phyloP scores from a whole-genome alignment of 2,797 vertebrate genomes.

The Galaxias olidus region DNA sequence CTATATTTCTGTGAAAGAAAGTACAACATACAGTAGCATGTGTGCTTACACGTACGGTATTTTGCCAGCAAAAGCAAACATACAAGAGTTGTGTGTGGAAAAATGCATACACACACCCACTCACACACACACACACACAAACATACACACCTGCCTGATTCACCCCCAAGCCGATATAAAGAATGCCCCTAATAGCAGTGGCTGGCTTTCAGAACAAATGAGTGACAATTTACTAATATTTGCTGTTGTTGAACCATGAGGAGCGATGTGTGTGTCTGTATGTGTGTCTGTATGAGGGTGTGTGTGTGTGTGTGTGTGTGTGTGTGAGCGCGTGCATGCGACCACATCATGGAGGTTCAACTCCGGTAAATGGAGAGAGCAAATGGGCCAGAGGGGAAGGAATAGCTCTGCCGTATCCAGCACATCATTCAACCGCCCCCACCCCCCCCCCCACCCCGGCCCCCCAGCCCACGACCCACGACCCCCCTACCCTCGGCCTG shows the following conservation, averaged over 20 bases:
- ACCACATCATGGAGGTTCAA: constrained; percentile 46
- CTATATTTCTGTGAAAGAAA: no score
- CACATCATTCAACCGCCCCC: constrained; percentile 27
- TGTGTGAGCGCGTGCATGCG: no score
- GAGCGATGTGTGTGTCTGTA: no score
- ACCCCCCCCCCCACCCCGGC: constrained; percentile 1
- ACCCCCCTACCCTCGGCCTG: constrained; percentile 15
- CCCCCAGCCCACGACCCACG: constrained; percentile 23
- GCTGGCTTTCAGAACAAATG: constrained; percentile 58
- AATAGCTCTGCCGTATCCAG: constrained; percentile 42
- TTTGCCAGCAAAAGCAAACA: constrained; percentile 11
- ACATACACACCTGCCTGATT: constrained; percentile 24
- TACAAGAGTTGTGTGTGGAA: not conserved
- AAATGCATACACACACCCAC: not conserved
- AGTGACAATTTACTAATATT: constrained; percentile 51
- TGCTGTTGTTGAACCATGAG: constrained; percentile 35
- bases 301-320: no score
- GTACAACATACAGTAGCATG: no score
- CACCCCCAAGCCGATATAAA: constrained; percentile 49
- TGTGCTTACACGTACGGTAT: not conserved
- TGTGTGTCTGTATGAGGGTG: no score
- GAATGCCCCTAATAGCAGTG: constrained; percentile 47
- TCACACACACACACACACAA: constrained; percentile 9
- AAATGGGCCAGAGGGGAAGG: constrained; percentile 50
- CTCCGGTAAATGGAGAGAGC: constrained; percentile 50